These are phyloP conservation scores for Sorex maritimensis DNA, from an alignment of 2,797 vertebrate species.

Conservation along the genomic window DNA sequence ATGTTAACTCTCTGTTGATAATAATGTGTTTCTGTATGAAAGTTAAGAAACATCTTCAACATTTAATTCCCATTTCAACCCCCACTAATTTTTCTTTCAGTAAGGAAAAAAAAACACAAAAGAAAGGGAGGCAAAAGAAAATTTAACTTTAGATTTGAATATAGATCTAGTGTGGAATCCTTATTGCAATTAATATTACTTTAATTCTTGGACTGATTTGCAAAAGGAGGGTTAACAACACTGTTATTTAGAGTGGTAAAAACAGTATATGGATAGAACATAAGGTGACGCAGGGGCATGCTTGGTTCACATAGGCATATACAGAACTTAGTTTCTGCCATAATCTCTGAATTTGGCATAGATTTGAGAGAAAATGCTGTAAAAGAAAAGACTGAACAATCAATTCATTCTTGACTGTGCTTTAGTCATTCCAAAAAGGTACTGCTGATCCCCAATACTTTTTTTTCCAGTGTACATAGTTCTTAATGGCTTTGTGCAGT, in stretches of 20 bases:
- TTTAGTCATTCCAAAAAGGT: not conserved
- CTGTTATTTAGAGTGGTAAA: not conserved
- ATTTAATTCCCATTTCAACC: not conserved
- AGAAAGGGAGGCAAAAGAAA: not conserved
- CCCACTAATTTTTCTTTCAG: not conserved
- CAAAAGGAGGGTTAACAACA: not conserved
- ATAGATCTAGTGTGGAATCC: not conserved
- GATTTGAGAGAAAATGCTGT: not conserved
- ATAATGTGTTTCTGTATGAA: conserved; percentile 11
- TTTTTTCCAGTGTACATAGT: not conserved
- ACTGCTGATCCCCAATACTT: not conserved
- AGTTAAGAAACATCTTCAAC: not conserved
- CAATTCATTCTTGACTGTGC: not conserved
- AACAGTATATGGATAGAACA: not conserved
- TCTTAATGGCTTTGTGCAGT: not conserved
- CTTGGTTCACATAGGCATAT: not conserved
- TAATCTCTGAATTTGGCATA: not conserved
- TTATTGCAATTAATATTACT: conserved; percentile 26
- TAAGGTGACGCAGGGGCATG: not conserved
- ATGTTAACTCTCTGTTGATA: not conserved
- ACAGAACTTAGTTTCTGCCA: not conserved
- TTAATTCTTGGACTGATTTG: not conserved
- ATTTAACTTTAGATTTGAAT: conserved; percentile 44
- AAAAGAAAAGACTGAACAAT: not conserved
- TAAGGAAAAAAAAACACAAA: conserved; percentile 8